A percentile compares a stretch with the other conserved stretches of the same genome.
Evolutionary conservation across 2,797 vertebrate genomes (phyloP).

Genomic region (Bradypodion pumilum): DNA sequence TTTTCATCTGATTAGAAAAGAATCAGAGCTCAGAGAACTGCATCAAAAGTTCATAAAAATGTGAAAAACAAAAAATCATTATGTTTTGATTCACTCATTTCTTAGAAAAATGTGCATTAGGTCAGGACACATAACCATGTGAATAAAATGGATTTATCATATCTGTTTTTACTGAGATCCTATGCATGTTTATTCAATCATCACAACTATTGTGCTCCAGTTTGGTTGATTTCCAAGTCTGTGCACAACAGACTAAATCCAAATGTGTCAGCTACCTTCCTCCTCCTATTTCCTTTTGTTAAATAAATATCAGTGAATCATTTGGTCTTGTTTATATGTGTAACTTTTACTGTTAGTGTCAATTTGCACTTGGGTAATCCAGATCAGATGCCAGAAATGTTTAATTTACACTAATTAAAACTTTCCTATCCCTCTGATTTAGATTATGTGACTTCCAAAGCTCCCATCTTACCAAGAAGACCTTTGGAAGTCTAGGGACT

Average conservation of each 20-base stretch:
- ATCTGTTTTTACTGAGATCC: background rate
- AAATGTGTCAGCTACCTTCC: background rate
- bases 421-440: too few species aligned
- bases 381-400: too few species aligned
- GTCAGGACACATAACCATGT: background rate
- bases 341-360: background rate
- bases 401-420: too few species aligned
- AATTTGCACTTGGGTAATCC: too few species aligned
- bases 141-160: background rate
- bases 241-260: background rate
- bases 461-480: too few species aligned
- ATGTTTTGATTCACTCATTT: background rate
- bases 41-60: background rate
- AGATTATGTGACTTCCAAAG: too few species aligned
- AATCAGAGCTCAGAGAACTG: background rate
- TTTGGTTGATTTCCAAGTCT: background rate
- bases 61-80: background rate
- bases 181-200: background rate
- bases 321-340: background rate
- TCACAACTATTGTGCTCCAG: background rate
- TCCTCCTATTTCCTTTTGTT: too few species aligned
- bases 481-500: too few species aligned
- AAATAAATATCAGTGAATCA: background rate
- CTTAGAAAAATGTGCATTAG: background rate
- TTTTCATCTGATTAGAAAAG: too few species aligned